Evolutionary conservation across 2,888 invertebrate species (phyloP).

Genomic region (Entomobrya proxima): DNA sequence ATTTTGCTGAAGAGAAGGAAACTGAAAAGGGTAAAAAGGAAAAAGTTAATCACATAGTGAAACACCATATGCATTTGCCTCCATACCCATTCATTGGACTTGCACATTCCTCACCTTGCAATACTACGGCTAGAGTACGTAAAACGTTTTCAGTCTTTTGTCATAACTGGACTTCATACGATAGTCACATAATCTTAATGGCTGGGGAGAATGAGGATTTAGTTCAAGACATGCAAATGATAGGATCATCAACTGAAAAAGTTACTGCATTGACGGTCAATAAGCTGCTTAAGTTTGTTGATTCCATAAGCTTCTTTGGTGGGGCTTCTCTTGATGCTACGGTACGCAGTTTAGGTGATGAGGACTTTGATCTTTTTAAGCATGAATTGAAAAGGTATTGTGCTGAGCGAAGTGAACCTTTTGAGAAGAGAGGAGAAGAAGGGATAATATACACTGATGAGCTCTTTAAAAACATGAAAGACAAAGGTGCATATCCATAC

Average conservation of each 20-base stretch:
- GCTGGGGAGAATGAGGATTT: background rate
- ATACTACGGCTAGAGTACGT: background rate
- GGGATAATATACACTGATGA: slow-evolving; percentile 33
- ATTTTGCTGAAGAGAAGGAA: background rate
- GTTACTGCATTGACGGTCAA: slow-evolving; percentile 27
- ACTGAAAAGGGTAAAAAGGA: background rate
- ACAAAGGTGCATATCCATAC: slow-evolving; percentile 70
- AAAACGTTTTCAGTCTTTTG: slow-evolving; percentile 1
- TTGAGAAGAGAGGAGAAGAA: background rate
- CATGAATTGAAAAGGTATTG: background rate
- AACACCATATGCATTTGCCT: slow-evolving; percentile 55
- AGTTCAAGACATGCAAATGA: background rate
- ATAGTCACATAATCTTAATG: slow-evolving; percentile 51
- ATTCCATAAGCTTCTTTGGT: slow-evolving; percentile 55
- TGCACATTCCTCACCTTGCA: slow-evolving; percentile 47
- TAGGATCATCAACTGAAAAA: slow-evolving; percentile 10
- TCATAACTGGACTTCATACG: slow-evolving; percentile 58
- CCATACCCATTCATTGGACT: slow-evolving; percentile 33
- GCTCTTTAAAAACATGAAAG: slow-evolving; percentile 4
- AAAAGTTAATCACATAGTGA: background rate
- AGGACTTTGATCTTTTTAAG: slow-evolving; percentile 26
- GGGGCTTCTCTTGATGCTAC: slow-evolving; percentile 13
- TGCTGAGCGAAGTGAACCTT: too few species aligned
- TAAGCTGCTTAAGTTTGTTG: slow-evolving; percentile 50
- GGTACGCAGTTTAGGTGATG: slow-evolving; percentile 26